A percentile compares a stretch with the other conserved stretches of the same genome.
These are phyloP conservation scores for Drosophila ironensis DNA, from an alignment of 1,140 invertebrate species.

Conservation along the genomic window DNA sequence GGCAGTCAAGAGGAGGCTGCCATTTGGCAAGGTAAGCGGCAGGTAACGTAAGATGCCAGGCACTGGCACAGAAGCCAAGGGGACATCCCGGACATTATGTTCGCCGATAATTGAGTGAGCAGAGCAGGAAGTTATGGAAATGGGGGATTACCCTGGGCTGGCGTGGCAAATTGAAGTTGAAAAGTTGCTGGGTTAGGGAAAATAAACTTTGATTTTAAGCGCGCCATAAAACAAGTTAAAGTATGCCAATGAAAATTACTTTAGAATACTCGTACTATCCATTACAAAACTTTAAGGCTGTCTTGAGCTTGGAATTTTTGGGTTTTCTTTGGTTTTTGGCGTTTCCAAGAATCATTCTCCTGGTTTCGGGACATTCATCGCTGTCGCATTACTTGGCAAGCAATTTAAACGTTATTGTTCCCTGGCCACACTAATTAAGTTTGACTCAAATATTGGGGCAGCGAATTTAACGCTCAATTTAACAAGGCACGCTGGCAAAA, in stretches of 20 bases:
- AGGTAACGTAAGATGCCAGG: conserved; percentile 27
- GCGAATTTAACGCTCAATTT: conserved; percentile 71
- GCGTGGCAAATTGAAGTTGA: conserved; percentile 8
- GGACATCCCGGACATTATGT: conserved; percentile 31
- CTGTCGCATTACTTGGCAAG: conserved; percentile 4
- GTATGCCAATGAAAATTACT: no score
- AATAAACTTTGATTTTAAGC: not conserved
- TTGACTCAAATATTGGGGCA: conserved; percentile 62
- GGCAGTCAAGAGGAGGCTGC: not conserved
- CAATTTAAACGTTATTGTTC: conserved; percentile 36
- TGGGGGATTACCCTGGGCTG: conserved; percentile 1
- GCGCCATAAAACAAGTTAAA: not conserved
- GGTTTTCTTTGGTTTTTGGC: not conserved
- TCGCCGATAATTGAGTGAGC: conserved; percentile 36
- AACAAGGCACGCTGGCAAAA: conserved; percentile 13
- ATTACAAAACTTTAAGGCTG: no score
- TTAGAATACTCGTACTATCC: no score
- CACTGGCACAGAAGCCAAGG: conserved; percentile 6
- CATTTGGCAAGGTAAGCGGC: conserved; percentile 30
- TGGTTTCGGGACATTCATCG: not conserved
- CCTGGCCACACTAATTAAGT: conserved; percentile 53
- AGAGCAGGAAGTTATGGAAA: conserved; percentile 11
- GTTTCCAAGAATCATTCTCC: not conserved
- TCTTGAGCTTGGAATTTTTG: no score
- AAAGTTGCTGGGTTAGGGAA: not conserved